Evolutionary conservation across 2,888 invertebrate genomes (phyloP), one percentile per base, ranked within the genome.

Genomic region (Noctua janthina): DNA sequence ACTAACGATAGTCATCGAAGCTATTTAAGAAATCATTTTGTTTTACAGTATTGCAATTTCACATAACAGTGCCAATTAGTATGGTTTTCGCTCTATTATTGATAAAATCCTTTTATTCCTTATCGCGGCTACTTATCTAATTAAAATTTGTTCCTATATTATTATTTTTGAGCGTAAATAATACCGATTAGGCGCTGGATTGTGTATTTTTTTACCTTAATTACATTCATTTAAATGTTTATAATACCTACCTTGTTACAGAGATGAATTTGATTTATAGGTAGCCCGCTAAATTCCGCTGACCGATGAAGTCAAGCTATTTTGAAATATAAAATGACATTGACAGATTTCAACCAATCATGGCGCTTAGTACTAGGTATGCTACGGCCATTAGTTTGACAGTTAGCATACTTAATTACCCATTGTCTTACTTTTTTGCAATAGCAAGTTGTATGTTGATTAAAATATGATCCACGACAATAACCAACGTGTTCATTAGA

Each of bases 71-170:
- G 66, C 46, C 75, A 68, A 81, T 81, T 82, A 75, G 1, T 46
- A 74, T 6, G 56, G n/a, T 62, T 68, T 46, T 56, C 54, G 54
- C 20, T 54, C 8, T 43, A 35, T 35, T 54, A 54, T 39, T 62
- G 82, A 81, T 82, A 69, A 81, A 39, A 62, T 15, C 15, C 17
- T 20, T n/a, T 68, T 68, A 68, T 17, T 62, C 15, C 35, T 39
- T 81, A 81, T 82, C 82, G 46, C 20, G 8, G 0, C n/a, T 59
- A 43, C 51, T 59, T 35, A 68, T 74, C 20, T 59, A 68, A 80
- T 82, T 80, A 59, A 59, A 74, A 67, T 67, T 43, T 11, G 35
- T 82, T 80, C 67, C 67, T 67, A 51, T 56, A 81, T 11, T 20
- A 66, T 81, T 73, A 51, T 56, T 11, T 67, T 43, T 49, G 7